Base-by-base conservation (phyloP, 1,140 invertebrate genomes). In the Euura lappo region DNA sequence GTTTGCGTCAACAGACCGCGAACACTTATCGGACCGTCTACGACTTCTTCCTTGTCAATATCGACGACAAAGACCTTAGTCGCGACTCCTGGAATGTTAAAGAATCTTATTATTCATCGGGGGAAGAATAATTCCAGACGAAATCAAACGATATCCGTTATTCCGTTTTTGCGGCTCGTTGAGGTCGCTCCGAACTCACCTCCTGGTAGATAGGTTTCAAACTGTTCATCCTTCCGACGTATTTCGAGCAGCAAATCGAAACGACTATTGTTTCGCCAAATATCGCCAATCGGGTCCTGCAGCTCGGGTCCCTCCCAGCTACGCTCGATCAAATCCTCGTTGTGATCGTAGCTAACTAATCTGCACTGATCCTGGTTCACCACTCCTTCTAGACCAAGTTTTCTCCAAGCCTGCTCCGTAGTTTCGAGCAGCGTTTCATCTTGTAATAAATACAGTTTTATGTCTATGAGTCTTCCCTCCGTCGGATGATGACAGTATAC, bases 171-270 rank as follows among this genome's bases (percentile, higher is more conserved):
- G 76, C 75, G 64, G 45, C 79, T 77, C 76, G 11, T 72, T 51
- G 8, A 70, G 28, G 64, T 44, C 81, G 28, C 28, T 28, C 28
- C 28, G 28, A 28, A 60, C 78, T 77, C 78, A 89, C 93, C 92
- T 80, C 91, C 91, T 70, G 89, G 89, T 78, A 89, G 87, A 81
- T 94, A 94, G 6, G 85, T 85, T 77, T 92, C 89, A 80, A 94
- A 95, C 74, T 88, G 79, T 76, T 91, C 88, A 80, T 93, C 90
- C 74, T 92, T 89, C 43, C 89, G 82, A 65, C 90, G 88, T 73
- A 92, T 91, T 85, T 96, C 94, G 75, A 96, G 81, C 28, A 95
- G 85, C 66, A 94, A 90, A 78, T 93, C 92, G 79, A 89, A 87
- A 73, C 86, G 89, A 72, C 86, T 85, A 71, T 71, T 72, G 76